A percentile compares a stretch with the other conserved stretches of the same genome.
Conservation (phyloP, 92 coral and sea anemone genomes). For the Blastomussa wellsi region DNA sequence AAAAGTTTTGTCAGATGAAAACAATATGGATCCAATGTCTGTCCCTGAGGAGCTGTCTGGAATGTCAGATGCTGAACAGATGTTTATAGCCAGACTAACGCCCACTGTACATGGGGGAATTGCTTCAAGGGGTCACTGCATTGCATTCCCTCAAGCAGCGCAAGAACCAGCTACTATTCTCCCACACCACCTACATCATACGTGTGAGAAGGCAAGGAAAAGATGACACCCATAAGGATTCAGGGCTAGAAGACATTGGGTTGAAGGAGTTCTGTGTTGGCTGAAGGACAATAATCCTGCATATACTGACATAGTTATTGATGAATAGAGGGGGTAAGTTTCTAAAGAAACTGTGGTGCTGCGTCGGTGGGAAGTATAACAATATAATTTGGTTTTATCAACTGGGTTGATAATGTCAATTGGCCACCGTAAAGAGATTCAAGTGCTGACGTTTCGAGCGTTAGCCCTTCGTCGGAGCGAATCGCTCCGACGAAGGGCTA, state of each 20-base stretch:
- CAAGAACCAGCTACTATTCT: constrained; percentile 49
- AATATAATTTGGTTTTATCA: too few species aligned
- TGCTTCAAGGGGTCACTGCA: constrained; percentile 60
- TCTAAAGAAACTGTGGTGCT: too few species aligned
- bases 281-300: constrained; percentile 30
- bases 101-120: constrained; percentile 32
- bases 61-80: constrained; percentile 36
- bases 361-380: too few species aligned
- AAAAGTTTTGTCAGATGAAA: constrained; percentile 28
- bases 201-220: constrained; percentile 57
- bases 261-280: constrained; percentile 45
- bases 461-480: too few species aligned
- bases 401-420: too few species aligned
- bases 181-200: constrained; percentile 44
- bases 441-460: too few species aligned
- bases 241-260: constrained; percentile 40
- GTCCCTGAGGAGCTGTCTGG: constrained; percentile 38
- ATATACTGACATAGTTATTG: constrained; percentile 27
- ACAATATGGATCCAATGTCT: constrained; percentile 43
- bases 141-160: constrained; percentile 64
- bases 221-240: constrained; percentile 52
- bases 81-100: constrained; percentile 54
- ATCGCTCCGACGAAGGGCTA: too few species aligned
- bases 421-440: too few species aligned
- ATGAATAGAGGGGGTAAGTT: too few species aligned